Conservation (phyloP, 2,888 invertebrate species). For the Resseliella maxima region DNA sequence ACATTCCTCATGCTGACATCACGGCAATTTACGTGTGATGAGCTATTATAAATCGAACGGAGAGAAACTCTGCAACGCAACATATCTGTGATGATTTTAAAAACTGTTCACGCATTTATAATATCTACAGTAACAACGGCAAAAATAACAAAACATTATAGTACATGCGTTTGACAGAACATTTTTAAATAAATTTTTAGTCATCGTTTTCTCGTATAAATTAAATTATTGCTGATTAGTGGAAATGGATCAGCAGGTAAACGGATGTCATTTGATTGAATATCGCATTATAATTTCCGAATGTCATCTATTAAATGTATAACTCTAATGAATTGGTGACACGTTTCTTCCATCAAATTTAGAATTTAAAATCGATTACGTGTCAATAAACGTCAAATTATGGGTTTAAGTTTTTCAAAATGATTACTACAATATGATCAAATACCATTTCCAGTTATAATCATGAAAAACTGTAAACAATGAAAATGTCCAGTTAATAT, state of each 20-base stretch:
- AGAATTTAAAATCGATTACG: not conserved
- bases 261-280: too few species aligned
- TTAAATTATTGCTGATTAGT: conserved; percentile 6
- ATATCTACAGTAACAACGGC: not conserved
- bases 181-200: not conserved
- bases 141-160: not conserved
- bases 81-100: not conserved
- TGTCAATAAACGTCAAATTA: too few species aligned
- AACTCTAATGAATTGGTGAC: not conserved
- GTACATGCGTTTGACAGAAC: not conserved
- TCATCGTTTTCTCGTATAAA: not conserved
- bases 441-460: too few species aligned
- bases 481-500: too few species aligned
- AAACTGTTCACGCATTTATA: not conserved
- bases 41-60: not conserved
- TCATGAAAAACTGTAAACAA: too few species aligned
- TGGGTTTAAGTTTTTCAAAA: too few species aligned
- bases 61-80: not conserved
- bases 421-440: too few species aligned
- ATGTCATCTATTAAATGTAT: too few species aligned
- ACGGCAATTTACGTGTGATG: not conserved
- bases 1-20: conserved; percentile 10
- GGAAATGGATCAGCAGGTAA: not conserved
- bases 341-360: not conserved
- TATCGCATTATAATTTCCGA: too few species aligned